phyloP scores from a whole-genome alignment of 2,113 vertebrate genomes.

The Pluvialis apricaria region DNA sequence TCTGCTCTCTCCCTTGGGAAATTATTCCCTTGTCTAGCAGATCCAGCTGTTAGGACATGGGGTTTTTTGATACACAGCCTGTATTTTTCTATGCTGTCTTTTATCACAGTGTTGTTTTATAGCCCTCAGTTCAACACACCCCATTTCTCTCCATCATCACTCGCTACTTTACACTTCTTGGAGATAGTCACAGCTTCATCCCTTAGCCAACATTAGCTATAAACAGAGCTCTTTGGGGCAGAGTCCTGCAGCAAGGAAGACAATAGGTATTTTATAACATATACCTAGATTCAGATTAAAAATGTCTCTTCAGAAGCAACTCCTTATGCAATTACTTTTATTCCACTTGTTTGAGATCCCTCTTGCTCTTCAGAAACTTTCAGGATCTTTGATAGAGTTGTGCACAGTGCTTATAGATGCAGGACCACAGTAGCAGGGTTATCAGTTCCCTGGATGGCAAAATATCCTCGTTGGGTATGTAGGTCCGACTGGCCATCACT shows the following conservation, averaged over 20 bases:
- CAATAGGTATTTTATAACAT: neutral
- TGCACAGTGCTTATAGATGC: neutral
- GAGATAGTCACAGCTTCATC: neutral
- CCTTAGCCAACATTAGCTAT: neutral
- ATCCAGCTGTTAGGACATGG: conserved; percentile 2
- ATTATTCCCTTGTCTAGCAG: neutral
- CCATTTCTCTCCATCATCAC: neutral
- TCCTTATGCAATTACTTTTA: neutral
- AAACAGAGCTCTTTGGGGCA: neutral
- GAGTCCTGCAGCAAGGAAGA: neutral
- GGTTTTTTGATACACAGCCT: neutral
- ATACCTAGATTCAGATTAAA: neutral
- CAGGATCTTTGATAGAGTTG: neutral
- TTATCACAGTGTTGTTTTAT: neutral
- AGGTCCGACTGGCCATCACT: neutral
- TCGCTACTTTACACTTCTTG: neutral
- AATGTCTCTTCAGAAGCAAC: neutral
- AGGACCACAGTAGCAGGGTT: neutral
- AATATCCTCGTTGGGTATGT: neutral
- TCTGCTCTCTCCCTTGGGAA: conserved; percentile 25
- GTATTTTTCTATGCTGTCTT: neutral
- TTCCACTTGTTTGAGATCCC: neutral
- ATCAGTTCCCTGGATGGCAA: neutral
- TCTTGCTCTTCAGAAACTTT: neutral
- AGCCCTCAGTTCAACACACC: neutral